A percentile compares a stretch with the other conserved stretches of the same genome.
These are phyloP conservation scores for Sebastes taczanowskii DNA, from an alignment of 2,797 vertebrate genomes.

Conservation along the genomic window DNA sequence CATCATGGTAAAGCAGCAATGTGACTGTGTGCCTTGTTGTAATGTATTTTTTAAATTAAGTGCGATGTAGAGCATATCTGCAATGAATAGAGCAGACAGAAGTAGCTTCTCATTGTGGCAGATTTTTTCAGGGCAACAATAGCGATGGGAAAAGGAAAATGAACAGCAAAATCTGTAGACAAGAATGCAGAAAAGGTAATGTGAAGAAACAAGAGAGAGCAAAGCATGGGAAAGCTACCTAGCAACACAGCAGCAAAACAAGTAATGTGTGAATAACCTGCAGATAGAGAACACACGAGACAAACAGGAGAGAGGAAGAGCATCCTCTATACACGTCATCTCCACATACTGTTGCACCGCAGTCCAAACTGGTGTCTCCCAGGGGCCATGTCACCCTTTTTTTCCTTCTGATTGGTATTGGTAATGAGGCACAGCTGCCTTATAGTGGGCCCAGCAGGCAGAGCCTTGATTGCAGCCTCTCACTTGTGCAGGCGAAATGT, in stretches of 20 bases:
- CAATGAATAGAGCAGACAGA: not conserved
- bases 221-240: constrained; percentile 2
- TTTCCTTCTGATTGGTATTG: constrained; percentile 68
- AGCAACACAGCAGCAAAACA: constrained; percentile 11
- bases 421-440: constrained; percentile 72
- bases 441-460: constrained; percentile 64
- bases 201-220: not conserved
- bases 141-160: constrained; percentile 1
- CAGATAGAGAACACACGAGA: not conserved
- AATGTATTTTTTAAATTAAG: constrained; percentile 16
- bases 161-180: not conserved
- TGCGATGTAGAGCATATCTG: constrained; percentile 9
- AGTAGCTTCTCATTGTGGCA: not conserved
- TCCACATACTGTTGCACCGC: constrained; percentile 10
- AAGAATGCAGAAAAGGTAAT: not conserved
- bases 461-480: constrained; percentile 60
- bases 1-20: constrained; percentile 1
- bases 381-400: constrained; percentile 28
- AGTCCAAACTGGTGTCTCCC: constrained; percentile 52
- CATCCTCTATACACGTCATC: constrained; percentile 14
- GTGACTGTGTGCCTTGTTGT: not conserved
- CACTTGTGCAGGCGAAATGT: constrained; percentile 53
- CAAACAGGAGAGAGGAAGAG: constrained; percentile 24
- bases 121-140: constrained; percentile 1
- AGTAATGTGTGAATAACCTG: constrained; percentile 21